Evolutionary conservation across 1,140 invertebrate species (phyloP), one percentile per base, ranked within the genome.

Genomic region (Drosophila melanica): DNA sequence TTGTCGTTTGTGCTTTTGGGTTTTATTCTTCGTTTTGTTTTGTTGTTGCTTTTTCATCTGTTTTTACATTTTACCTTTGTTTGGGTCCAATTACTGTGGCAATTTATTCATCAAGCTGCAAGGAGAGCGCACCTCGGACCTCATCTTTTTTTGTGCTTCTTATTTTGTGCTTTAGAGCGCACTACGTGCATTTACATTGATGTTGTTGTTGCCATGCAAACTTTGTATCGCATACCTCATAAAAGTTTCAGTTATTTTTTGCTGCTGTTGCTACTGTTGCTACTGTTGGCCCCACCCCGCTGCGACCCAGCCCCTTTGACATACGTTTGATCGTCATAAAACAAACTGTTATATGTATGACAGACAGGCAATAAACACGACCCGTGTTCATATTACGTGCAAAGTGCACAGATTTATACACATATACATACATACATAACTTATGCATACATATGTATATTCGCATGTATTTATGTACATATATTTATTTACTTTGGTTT

Each of bases 81-180:
- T 45, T 59, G 20, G 42, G 50, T 62, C 33, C 79, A 84, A 84
- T 86, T 74, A 81, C 77, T 57, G 57, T 67, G 60, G 64, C 81
- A 84, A 74, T 85, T 85, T 86, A 81, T 77, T 81, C 71, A 80
- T 74, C 62, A 81, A 63, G 51, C 50, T 58, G 45, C 63, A 74
- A 50, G 54, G 11, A 66, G 18, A 51, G 33, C 35, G 20, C 48
- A 50, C 23, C 50, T 37, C 30, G 33, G 20, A 7, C n/a, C n/a
- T 30, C 20, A 50, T 44, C 53, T 35, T 30, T 44, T 59, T n/a
- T 39, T n/a, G 18, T 57, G 6, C 10, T 35, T 45, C 58, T 53
- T 60, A 1, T 48, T 20, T 39, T 39, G 47, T 50, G 44, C 58
- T 33, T 64, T 65, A 44, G 55, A 71, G 55, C 62, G 57, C 71